Evolutionary conservation across 53 echinoderm and acorn worm species (phyloP).

Genomic region (Pentamera pediparva): DNA sequence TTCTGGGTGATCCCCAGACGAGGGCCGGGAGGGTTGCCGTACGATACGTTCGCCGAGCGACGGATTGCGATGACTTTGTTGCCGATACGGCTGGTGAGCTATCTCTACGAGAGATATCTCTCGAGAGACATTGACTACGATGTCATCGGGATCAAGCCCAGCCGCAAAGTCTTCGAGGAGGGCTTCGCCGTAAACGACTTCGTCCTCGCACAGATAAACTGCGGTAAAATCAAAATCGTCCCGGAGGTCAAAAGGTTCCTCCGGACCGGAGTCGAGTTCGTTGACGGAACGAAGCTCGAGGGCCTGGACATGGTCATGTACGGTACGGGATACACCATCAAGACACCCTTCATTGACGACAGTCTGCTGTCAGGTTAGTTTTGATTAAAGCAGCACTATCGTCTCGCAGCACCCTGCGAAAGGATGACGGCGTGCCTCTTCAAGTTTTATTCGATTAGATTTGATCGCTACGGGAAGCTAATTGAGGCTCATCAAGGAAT

Average conservation of each 20-base stretch:
- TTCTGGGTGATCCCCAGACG: slow-evolving; percentile 48
- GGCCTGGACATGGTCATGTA: neutral
- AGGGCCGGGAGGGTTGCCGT: slow-evolving; percentile 28
- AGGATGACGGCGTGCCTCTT: neutral
- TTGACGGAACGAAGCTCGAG: neutral
- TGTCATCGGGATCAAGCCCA: slow-evolving; percentile 8
- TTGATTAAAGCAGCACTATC: too few relatives aligned
- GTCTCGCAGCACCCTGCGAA: too few relatives aligned
- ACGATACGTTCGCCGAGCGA: slow-evolving; percentile 30
- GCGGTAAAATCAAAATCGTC: slow-evolving; percentile 7
- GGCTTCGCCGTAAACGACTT: slow-evolving; percentile 8
- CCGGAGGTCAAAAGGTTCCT: neutral
- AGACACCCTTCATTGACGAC: slow-evolving; percentile 14
- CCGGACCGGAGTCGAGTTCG: slow-evolving; percentile 6
- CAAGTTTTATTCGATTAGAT: neutral
- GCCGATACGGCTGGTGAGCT: neutral
- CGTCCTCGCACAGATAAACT: slow-evolving; percentile 3
- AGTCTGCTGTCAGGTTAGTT: neutral
- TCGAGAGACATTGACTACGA: slow-evolving; percentile 15
- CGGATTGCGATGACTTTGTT: slow-evolving; percentile 15
- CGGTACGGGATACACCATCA: slow-evolving; percentile 8
- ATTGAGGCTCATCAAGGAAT: too few relatives aligned
- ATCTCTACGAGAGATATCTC: neutral
- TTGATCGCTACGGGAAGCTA: neutral
- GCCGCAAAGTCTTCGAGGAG: slow-evolving; percentile 4